Base-by-base conservation (phyloP, 2,797 vertebrate genomes). In the Acanthornis magna region DNA sequence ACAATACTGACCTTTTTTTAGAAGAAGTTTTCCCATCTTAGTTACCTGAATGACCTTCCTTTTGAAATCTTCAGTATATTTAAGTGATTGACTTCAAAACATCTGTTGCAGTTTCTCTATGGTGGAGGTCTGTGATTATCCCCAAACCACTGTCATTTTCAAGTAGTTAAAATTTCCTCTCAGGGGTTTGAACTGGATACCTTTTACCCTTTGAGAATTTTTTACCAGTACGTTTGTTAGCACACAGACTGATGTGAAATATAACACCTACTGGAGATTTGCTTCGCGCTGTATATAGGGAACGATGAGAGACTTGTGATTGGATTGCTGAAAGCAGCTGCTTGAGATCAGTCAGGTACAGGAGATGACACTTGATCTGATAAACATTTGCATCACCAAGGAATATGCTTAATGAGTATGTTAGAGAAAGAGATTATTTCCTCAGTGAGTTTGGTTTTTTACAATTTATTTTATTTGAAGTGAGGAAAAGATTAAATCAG, bases 241-340 rank as follows among this genome's bases (percentile, higher is more conserved):
- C 17, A 42, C 47, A 19, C 18, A 79, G 36, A 40, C 29, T 36
- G 55, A 47, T 38, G 16, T 29, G 55, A 67, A 82, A 55, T 34
- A 34, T 7, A 55, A 51, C 4, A 5, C 23, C 21, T 15, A 11
- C 23, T 60, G n/a, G 36, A 75, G 14, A 26, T 45, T 67, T 75
- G 11, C 9, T 66, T 62, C 9, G 50, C 1, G 0, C 8, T 66
- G 5, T 57, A 1, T 23, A 7, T 7, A 20, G n/a, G 22, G 36
- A 82, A 72, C 50, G 8, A 25, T 48, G 63, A 83, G 23, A 53
- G 2, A 38, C 11, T 48, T 5, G 5, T 53, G 36, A 55, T 5
- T 3, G 1, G 55, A 16, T 25, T 67, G 34, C 9, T 47, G 34
- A 29, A 83, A 50, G 22, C 36, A 72, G 42, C n/a, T 88, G 30